phyloP scores from a whole-genome alignment of 2,888 invertebrate species.

The Myopa testacea region DNA sequence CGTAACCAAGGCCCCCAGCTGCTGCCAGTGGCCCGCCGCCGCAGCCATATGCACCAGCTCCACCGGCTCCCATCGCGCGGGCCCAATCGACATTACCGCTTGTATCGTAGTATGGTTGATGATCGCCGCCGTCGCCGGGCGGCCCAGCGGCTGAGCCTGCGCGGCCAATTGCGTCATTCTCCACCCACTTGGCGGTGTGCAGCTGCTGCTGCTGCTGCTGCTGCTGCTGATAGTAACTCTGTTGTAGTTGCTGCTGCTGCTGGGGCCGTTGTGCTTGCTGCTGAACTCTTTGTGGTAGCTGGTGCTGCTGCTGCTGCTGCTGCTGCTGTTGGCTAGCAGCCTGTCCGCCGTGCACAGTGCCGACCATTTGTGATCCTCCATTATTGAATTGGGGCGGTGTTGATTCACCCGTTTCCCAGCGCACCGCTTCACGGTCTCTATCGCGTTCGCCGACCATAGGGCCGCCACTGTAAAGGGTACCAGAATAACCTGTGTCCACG shows the following conservation, averaged over 20 bases:
- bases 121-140: conserved; percentile 62
- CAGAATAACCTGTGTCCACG: background rate
- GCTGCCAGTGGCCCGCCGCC: conserved; percentile 61
- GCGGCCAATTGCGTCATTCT: conserved; percentile 62
- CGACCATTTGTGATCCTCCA: conserved; percentile 69
- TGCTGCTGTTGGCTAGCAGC: conserved; percentile 67
- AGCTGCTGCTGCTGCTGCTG: conserved; percentile 54
- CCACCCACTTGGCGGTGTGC: conserved; percentile 58
- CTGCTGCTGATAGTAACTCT: conserved; percentile 46
- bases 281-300: conserved; percentile 52
- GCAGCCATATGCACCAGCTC: conserved; percentile 66
- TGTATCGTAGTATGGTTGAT: conserved; percentile 66
- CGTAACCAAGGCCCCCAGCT: conserved; percentile 61
- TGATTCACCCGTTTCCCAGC: conserved; percentile 70
- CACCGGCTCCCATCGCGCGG: conserved; percentile 67
- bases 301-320: conserved; percentile 56
- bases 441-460: conserved; percentile 70
- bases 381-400: conserved; percentile 70
- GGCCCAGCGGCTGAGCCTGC: conserved; percentile 48
- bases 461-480: conserved; percentile 57
- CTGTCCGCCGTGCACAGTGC: conserved; percentile 68
- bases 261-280: conserved; percentile 50
- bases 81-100: conserved; percentile 66
- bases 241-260: conserved; percentile 50
- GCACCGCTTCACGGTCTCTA: conserved; percentile 70